Evolutionary conservation across 2,888 invertebrate genomes (phyloP), one percentile per base, ranked within the genome.

Genomic region (Parascotia fuliginaria): DNA sequence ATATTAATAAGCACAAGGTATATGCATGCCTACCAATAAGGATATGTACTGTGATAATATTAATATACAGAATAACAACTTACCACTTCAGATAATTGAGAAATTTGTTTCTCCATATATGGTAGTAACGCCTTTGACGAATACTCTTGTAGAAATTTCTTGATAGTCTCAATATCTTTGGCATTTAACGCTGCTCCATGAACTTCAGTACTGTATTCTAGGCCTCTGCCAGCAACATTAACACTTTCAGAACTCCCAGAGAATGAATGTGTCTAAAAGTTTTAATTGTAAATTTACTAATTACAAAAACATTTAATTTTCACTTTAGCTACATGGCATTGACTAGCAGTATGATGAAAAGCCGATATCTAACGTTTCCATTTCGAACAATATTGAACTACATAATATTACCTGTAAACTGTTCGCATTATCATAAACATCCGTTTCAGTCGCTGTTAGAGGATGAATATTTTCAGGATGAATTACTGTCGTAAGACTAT

Each of bases 51-150:
- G 5, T 24, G 24, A 1, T 24, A 24, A 9, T 24, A 24, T 7
- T 7, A 24, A 7, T 7, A 24, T 7, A 7, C 27, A 51, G 49
- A 19, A 46, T 9, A 47, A 38, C 1, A 50, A 79, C 88, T 85
- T 79, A 96, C 95, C 64, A 95, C 93, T 80, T 98, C 98, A 75
- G 95, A 95, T 31, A 98, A 85, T 50, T 95, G 93, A 44, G 94
- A 94, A 72, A 99, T 96, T 85, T 97, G 96, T 77, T 96, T 95
- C 82, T 99, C 99, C 29, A 98, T 95, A 83, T 98, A 97, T 0
- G 99, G 99, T 55, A 99, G 91, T 50, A 99, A 89, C 14, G 97
- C 97, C 73, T 96, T 95, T 9, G 95, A 93, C 51, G 96, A 95
- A 89, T 98, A 98, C 76, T 98, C 98, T 72, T 96, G 95, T 32